Percentiles rank a stretch among this genome's conserved stretches.
Conservation (phyloP, 2,888 invertebrate genomes). For the Petrolisthes manimaculis region DNA sequence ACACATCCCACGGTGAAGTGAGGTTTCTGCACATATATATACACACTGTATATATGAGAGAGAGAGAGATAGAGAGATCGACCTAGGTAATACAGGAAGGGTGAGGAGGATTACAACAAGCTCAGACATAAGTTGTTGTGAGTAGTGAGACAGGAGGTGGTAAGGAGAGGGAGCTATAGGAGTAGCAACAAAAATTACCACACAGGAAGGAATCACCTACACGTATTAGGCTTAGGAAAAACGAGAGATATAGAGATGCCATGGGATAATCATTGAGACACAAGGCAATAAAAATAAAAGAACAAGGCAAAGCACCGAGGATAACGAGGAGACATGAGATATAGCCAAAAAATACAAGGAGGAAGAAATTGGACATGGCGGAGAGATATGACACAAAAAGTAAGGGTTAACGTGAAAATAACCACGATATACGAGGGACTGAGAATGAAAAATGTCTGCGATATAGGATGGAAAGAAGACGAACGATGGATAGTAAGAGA, state of each 20-base stretch:
- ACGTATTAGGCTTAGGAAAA: neutral
- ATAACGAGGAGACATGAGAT: neutral
- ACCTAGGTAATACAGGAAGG: neutral
- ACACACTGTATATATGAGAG: neutral
- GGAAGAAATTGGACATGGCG: neutral
- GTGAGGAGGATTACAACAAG: neutral
- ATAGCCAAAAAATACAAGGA: neutral
- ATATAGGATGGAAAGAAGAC: too few relatives aligned
- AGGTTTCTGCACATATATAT: too few relatives aligned
- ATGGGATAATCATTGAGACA: neutral
- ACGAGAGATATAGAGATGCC: neutral
- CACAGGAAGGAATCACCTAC: neutral
- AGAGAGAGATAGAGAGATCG: slow-evolving; percentile 5
- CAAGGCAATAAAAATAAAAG: neutral
- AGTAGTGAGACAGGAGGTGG: neutral
- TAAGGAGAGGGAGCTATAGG: neutral
- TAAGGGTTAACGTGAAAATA: too few relatives aligned
- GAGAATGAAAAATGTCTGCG: too few relatives aligned
- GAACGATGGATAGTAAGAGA: too few relatives aligned
- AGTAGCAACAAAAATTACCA: neutral
- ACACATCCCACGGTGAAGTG: too few relatives aligned
- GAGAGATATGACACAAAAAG: neutral
- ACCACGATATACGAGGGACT: too few relatives aligned
- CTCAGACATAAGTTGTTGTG: neutral
- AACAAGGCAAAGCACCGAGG: neutral